A percentile compares a stretch with the other conserved stretches of the same genome.
Conservation (phyloP, 1,140 invertebrate genomes). For the Chironomus tepperi region DNA sequence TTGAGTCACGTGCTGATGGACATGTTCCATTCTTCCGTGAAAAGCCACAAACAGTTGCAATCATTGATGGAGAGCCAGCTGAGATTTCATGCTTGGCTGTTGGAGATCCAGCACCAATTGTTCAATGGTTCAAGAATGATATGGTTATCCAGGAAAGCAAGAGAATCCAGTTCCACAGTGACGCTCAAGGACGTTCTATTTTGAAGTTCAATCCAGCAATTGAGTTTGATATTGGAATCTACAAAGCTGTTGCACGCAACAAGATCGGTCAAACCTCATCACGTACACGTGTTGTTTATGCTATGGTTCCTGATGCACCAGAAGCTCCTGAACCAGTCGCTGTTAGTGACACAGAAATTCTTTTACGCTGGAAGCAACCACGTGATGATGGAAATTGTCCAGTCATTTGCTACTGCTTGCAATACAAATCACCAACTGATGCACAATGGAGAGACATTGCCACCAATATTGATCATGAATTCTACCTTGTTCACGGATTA, state of each 20-base stretch:
- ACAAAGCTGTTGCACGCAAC: constrained; percentile 91
- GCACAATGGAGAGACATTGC: constrained; percentile 79
- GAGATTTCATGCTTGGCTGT: constrained; percentile 77
- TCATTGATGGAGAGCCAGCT: constrained; percentile 67
- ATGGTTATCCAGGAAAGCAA: constrained; percentile 71
- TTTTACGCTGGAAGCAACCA: constrained; percentile 82
- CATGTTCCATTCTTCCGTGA: constrained; percentile 72
- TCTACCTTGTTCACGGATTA: constrained; percentile 73
- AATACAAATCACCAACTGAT: constrained; percentile 66
- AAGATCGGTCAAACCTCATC: constrained; percentile 68
- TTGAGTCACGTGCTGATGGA: constrained; percentile 69
- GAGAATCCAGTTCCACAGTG: constrained; percentile 64
- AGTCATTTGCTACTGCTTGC: constrained; percentile 74
- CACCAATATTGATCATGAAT: constrained; percentile 88
- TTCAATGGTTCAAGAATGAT: constrained; percentile 97
- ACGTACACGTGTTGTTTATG: constrained; percentile 61
- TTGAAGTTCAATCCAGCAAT: constrained; percentile 64
- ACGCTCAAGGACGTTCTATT: constrained; percentile 68
- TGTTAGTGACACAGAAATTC: constrained; percentile 74
- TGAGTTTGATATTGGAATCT: constrained; percentile 80
- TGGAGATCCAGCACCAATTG: constrained; percentile 76
- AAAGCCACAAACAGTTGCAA: constrained; percentile 67
- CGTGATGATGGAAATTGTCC: constrained; percentile 74
- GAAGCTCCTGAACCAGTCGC: constrained; percentile 79
- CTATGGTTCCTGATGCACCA: constrained; percentile 67